Conservation (phyloP, 2,113 vertebrate genomes). For the Equus quagga region DNA sequence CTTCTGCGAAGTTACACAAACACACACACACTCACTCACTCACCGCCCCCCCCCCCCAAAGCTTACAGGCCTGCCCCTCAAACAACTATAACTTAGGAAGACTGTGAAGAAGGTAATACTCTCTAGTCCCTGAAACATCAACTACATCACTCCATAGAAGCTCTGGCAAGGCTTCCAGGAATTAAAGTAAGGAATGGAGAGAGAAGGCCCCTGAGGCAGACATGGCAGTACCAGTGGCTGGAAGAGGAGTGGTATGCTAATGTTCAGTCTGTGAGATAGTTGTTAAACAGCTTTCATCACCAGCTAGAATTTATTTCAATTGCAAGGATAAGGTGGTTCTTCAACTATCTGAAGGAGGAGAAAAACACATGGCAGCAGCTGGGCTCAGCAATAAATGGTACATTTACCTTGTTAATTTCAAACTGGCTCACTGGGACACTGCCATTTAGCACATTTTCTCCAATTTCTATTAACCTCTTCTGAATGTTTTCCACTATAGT, state of each 20-base stretch:
- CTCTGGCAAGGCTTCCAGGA: not conserved
- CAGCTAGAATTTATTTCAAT: slow-evolving; percentile 66
- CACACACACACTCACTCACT: not conserved
- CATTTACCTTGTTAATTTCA: slow-evolving; percentile 97
- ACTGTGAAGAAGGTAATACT: not conserved
- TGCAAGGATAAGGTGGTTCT: slow-evolving; percentile 61
- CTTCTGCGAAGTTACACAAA: slow-evolving; percentile 6
- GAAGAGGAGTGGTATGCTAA: slow-evolving; percentile 30
- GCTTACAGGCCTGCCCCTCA: not conserved
- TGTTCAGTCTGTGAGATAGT: slow-evolving; percentile 4
- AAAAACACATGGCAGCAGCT: slow-evolving; percentile 69
- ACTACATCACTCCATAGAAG: not conserved
- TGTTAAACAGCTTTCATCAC: slow-evolving; percentile 47
- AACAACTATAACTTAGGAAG: not conserved
- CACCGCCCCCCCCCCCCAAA: not conserved
- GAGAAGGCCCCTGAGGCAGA: not conserved
- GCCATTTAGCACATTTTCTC: slow-evolving; percentile 93
- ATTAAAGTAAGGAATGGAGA: not conserved
- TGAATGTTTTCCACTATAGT: slow-evolving; percentile 98
- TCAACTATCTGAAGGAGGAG: slow-evolving; percentile 63
- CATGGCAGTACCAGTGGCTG: not conserved
- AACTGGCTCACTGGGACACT: slow-evolving; percentile 91
- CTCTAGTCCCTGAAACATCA: not conserved
- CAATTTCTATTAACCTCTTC: slow-evolving; percentile 94
- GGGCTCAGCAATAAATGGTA: slow-evolving; percentile 68